These are phyloP conservation scores for Nilaparvata lugens DNA, from an alignment of 1,140 invertebrate genomes.

Conservation along the genomic window DNA sequence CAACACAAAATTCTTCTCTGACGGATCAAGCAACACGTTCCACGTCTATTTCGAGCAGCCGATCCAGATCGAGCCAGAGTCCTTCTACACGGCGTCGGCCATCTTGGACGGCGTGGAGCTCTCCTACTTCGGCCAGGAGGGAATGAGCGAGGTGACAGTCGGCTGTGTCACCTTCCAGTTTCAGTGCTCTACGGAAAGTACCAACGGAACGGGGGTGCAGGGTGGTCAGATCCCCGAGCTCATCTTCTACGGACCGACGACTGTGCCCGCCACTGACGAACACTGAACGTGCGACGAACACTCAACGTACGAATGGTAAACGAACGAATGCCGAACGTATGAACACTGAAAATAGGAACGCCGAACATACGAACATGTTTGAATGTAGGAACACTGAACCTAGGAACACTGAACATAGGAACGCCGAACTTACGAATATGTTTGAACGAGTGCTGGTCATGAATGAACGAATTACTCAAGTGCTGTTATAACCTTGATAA, in stretches of 20 bases:
- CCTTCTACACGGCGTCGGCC: constrained; percentile 82
- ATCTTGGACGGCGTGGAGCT: constrained; percentile 83
- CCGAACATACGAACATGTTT: too few relatives aligned
- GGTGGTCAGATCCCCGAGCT: constrained; percentile 90
- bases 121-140: constrained; percentile 92
- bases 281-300: constrained; percentile 19
- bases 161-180: constrained; percentile 88
- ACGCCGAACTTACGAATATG: too few relatives aligned
- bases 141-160: constrained; percentile 81
- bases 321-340: too few relatives aligned
- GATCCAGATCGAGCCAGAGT: constrained; percentile 84
- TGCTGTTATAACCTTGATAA: too few relatives aligned
- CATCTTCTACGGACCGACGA: constrained; percentile 79
- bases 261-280: constrained; percentile 36
- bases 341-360: too few relatives aligned
- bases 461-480: too few relatives aligned
- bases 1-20: constrained; percentile 86
- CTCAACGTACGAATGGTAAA: too few relatives aligned
- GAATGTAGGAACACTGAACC: too few relatives aligned
- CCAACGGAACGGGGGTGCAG: constrained; percentile 88
- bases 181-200: constrained; percentile 87
- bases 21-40: constrained; percentile 88
- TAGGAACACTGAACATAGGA: too few relatives aligned
- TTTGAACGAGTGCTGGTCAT: too few relatives aligned
- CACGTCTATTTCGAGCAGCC: constrained; percentile 89